Base-by-base conservation (phyloP, 2,797 vertebrate species). In the Podargus strigoides region DNA sequence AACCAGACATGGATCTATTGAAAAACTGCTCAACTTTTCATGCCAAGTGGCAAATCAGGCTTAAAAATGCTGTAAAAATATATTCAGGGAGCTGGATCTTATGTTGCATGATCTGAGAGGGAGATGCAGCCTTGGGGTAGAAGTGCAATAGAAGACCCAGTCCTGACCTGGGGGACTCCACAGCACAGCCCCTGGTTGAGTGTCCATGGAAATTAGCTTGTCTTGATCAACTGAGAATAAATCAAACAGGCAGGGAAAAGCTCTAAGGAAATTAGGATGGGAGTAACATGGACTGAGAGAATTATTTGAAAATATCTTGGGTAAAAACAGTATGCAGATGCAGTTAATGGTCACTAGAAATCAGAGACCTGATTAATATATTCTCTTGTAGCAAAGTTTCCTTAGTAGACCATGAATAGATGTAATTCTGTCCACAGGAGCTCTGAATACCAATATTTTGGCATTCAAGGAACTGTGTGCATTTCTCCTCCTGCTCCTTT, bases 401-500 rank as follows among this genome's bases (percentile, higher is more conserved):
- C 69, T 87, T 79, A 20, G 62, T 85, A 22, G 23, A 17, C 28
- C 46, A 27, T 75, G 58, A 91, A 89, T 36, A 50, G 79, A 55
- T 47, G 8, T 59, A 64, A 80, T 70, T 89, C 49, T 80, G 44
- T 90, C 81, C 67, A 47, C 47, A n/a, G 39, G 30, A 92, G 58
- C 30, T 84, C 42, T 91, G 62, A 83, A 80, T 95, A 16, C 3
- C 3, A 42, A 7, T 80, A 85, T 75, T 85, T 80, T 68, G 69
- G 36, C 69, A 88, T 84, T 86, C 39, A 87, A 56, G 55, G 77
- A 78, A 41, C 79, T 86, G 36, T 72, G 46, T 62, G 36, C n/a
- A 12, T 91, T 89, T 89, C 58, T 93, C 39, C 74, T 88, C 67
- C 84, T 94, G 44, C 63, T 87, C 39, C 23, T 90, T 93, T 89